These are phyloP conservation scores for Sminthurides aquaticus DNA, from an alignment of 2,888 invertebrate species.

Conservation along the genomic window DNA sequence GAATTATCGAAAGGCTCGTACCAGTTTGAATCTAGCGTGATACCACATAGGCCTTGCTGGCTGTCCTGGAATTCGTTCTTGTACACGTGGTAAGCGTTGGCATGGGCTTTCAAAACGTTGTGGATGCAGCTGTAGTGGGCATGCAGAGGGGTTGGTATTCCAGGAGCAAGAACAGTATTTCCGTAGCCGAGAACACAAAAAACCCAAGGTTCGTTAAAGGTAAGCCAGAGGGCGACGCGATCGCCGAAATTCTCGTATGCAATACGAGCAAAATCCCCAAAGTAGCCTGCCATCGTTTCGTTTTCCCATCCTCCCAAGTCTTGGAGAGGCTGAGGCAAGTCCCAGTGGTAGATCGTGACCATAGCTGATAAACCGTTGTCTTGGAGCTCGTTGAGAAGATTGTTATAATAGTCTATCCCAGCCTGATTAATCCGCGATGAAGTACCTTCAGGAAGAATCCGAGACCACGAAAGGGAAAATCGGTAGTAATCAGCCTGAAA, in stretches of 20 bases:
- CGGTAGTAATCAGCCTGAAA: conserved; percentile 40
- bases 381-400: conserved; percentile 63
- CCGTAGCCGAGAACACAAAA: conserved; percentile 55
- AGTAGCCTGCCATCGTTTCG: conserved; percentile 23
- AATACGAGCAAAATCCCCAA: conserved; percentile 23
- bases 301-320: conserved; percentile 26
- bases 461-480: conserved; percentile 50
- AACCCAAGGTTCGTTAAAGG: conserved; percentile 32
- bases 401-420: conserved; percentile 69
- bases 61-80: conserved; percentile 51
- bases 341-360: conserved; percentile 45
- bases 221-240: conserved; percentile 23
- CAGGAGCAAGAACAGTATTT: conserved; percentile 47
- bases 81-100: conserved; percentile 57
- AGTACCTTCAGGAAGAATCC: conserved; percentile 48
- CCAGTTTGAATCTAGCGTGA: conserved; percentile 36
- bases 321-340: conserved; percentile 24
- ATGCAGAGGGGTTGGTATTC: conserved; percentile 51
- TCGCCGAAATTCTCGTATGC: conserved; percentile 22
- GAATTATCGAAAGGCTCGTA: conserved; percentile 28
- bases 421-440: conserved; percentile 53
- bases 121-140: conserved; percentile 58
- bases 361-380: conserved; percentile 55
- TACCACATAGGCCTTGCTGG: conserved; percentile 41
- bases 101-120: conserved; percentile 59